Evolutionary conservation across 2,888 invertebrate species (phyloP).

Genomic region (Drosophila subsilvestris): DNA sequence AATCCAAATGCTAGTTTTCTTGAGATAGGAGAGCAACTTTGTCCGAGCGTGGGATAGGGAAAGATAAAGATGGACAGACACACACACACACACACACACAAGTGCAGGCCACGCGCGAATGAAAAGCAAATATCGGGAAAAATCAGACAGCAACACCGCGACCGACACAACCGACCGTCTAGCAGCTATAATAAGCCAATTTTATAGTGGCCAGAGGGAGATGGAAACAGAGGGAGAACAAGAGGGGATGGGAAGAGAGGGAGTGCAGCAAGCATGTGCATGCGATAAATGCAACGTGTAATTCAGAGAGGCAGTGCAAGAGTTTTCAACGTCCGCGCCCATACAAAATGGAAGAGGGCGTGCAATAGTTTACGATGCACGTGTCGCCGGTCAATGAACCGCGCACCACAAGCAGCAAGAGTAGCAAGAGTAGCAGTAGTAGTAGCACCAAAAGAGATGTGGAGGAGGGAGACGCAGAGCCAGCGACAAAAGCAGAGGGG

Average conservation of each 20-base stretch:
- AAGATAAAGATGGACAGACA: background rate
- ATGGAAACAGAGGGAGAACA: slow-evolving; percentile 28
- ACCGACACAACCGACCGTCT: slow-evolving; percentile 32
- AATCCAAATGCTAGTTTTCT: slow-evolving; percentile 26
- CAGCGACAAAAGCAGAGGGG: background rate
- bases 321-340: slow-evolving; percentile 69
- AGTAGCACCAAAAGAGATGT: background rate
- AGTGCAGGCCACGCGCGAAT: slow-evolving; percentile 69
- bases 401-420: slow-evolving; percentile 6
- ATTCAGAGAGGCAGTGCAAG: slow-evolving; percentile 66
- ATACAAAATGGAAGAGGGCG: slow-evolving; percentile 66
- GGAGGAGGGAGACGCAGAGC: no score
- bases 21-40: slow-evolving; percentile 33
- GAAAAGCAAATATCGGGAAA: slow-evolving; percentile 45
- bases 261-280: slow-evolving; percentile 62
- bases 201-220: slow-evolving; percentile 52
- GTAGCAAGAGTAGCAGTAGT: no score
- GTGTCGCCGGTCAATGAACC: slow-evolving; percentile 81
- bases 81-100: slow-evolving; percentile 37
- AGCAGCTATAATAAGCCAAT: slow-evolving; percentile 58
- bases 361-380: slow-evolving; percentile 76
- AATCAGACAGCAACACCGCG: slow-evolving; percentile 35
- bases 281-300: slow-evolving; percentile 78
- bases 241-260: slow-evolving; percentile 23
- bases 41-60: slow-evolving; percentile 5